A percentile compares a stretch with the other conserved stretches of the same genome.
Evolutionary conservation across 1,140 invertebrate genomes (phyloP).

Genomic region (Dendrolimus kikuchii): DNA sequence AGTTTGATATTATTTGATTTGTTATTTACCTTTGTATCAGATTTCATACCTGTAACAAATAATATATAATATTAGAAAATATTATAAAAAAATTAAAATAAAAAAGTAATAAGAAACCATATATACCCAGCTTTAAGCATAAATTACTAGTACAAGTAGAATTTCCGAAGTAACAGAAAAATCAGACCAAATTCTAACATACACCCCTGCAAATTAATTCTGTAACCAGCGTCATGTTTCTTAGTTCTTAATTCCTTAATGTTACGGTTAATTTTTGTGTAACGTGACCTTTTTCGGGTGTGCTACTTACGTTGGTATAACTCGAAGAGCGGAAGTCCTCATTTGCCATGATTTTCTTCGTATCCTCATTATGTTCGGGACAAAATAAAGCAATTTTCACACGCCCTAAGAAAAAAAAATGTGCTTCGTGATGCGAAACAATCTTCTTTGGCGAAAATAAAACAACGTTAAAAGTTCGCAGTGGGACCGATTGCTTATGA

Average conservation of each 20-base stretch:
- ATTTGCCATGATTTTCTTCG: constrained; percentile 31
- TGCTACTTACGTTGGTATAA: constrained; percentile 1
- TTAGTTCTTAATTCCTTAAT: not conserved
- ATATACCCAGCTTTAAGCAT: not conserved
- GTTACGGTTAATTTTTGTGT: constrained; percentile 3
- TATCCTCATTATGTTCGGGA: constrained; percentile 28
- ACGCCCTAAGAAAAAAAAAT: constrained; percentile 11
- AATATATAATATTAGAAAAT: too few relatives aligned
- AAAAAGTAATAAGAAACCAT: too few relatives aligned
- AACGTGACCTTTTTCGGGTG: not conserved
- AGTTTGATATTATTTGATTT: too few relatives aligned
- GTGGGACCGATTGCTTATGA: too few relatives aligned
- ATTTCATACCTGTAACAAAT: too few relatives aligned
- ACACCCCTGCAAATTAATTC: constrained; percentile 4
- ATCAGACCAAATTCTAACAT: constrained; percentile 25
- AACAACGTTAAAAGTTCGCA: not conserved
- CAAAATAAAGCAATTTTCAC: constrained; percentile 34
- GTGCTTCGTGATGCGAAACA: not conserved
- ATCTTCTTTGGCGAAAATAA: not conserved
- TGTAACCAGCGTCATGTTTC: not conserved
- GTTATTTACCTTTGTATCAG: too few relatives aligned
- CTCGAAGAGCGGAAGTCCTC: constrained; percentile 21
- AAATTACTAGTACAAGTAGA: constrained; percentile 8
- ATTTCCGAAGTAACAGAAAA: constrained; percentile 28
- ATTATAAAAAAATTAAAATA: too few relatives aligned